Evolutionary conservation across 2,888 invertebrate species (phyloP).

Genomic region (Ligdia adustata): DNA sequence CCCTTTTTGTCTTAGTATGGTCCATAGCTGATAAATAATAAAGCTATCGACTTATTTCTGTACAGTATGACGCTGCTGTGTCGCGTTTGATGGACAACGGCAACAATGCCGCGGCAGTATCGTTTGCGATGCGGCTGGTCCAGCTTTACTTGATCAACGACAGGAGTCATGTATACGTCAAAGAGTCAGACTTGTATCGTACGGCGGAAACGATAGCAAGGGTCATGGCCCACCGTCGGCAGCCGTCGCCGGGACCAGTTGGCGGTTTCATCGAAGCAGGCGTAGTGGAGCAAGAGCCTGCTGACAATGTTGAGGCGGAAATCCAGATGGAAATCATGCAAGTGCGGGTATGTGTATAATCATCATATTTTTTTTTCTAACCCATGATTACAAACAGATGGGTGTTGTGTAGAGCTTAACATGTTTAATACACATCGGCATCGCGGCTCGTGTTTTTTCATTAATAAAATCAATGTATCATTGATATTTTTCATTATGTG

Average conservation of each 20-base stretch:
- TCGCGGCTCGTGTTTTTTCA: too few species aligned
- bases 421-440: too few species aligned
- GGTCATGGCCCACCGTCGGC: constrained; percentile 89
- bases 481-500: too few species aligned
- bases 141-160: constrained; percentile 94
- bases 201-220: constrained; percentile 93
- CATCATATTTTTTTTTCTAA: too few species aligned
- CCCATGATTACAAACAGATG: too few species aligned
- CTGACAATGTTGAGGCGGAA: constrained; percentile 90
- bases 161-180: constrained; percentile 88
- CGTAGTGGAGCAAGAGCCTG: constrained; percentile 88
- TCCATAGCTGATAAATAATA: too few species aligned
- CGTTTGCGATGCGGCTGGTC: constrained; percentile 95
- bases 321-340: constrained; percentile 96
- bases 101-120: constrained; percentile 90
- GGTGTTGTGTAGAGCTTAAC: too few species aligned
- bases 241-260: constrained; percentile 93
- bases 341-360: constrained; percentile 86
- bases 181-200: constrained; percentile 93
- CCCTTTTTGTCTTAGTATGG: too few species aligned
- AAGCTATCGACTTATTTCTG: too few species aligned
- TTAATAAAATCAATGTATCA: too few species aligned
- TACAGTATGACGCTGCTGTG: constrained; percentile 90
- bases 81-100: constrained; percentile 95
- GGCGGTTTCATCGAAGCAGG: constrained; percentile 92